A percentile compares a stretch with the other conserved stretches of the same genome.
Evolutionary conservation across 1,140 invertebrate species (phyloP).

Genomic region (Chelonus insularis): DNA sequence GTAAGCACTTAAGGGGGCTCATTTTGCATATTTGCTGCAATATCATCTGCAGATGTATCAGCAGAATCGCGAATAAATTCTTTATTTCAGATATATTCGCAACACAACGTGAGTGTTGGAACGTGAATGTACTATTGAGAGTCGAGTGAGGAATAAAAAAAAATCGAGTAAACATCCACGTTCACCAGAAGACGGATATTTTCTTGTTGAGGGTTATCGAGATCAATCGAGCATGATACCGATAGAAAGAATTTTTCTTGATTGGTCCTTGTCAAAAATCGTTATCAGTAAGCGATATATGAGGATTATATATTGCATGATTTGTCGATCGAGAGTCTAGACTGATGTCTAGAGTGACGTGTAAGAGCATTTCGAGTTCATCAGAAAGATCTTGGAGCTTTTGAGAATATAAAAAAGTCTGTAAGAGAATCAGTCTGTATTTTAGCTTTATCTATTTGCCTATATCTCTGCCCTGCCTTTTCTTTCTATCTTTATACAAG

Average conservation of each 20-base stretch:
- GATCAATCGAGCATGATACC: background rate
- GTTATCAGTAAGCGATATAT: background rate
- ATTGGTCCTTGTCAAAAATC: slow-evolving; percentile 13
- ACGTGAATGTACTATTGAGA: background rate
- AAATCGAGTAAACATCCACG: background rate
- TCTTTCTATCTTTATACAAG: background rate
- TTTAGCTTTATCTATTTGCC: background rate
- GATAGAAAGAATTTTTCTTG: slow-evolving; percentile 15
- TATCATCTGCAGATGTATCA: background rate
- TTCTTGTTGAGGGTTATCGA: slow-evolving; percentile 3
- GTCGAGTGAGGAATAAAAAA: background rate
- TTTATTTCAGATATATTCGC: background rate
- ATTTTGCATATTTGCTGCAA: too few relatives aligned
- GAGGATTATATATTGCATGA: background rate
- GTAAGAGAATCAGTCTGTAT: background rate
- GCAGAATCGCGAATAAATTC: background rate
- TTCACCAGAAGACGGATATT: background rate
- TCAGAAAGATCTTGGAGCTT: background rate
- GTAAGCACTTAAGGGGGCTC: too few relatives aligned
- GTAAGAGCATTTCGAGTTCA: background rate
- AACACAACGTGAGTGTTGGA: too few relatives aligned
- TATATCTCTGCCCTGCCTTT: background rate
- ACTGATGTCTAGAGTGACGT: background rate
- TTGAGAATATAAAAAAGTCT: background rate
- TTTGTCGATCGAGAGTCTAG: too few relatives aligned